Evolutionary conservation across 2,797 vertebrate genomes (phyloP).

Genomic region (Cyprinodon diabolis): DNA sequence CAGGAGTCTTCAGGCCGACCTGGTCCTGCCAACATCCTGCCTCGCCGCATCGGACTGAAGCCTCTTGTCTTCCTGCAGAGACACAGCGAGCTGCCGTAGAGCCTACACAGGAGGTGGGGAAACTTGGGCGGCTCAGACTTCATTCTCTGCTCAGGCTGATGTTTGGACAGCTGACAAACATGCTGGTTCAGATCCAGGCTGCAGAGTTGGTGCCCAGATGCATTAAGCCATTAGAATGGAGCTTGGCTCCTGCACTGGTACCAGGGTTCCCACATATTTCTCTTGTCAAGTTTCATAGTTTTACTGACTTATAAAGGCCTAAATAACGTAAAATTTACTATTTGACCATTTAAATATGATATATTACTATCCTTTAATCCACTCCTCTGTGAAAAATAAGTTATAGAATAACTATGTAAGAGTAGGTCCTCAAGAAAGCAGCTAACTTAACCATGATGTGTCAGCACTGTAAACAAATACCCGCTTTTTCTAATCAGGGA

Average conservation of each 20-base stretch:
- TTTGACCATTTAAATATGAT: too few relatives aligned
- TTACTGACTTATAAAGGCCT: neutral
- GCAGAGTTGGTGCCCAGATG: constrained; percentile 38
- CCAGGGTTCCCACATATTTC: neutral
- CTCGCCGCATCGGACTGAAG: constrained; percentile 57
- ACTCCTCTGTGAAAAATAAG: too few relatives aligned
- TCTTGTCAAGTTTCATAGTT: neutral
- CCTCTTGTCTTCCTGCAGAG: constrained; percentile 60
- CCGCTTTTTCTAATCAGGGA: too few relatives aligned
- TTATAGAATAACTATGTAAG: too few relatives aligned
- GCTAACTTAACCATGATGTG: too few relatives aligned
- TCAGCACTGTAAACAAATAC: too few relatives aligned
- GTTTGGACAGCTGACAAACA: constrained; percentile 47
- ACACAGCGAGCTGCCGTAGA: constrained; percentile 39
- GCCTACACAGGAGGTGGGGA: constrained; percentile 48
- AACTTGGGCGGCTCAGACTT: constrained; percentile 45
- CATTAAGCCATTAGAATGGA: constrained; percentile 51
- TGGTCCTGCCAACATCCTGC: constrained; percentile 39
- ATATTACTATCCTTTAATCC: too few relatives aligned
- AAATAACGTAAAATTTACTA: too few relatives aligned
- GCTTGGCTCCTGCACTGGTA: constrained; percentile 40
- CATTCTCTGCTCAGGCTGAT: constrained; percentile 44
- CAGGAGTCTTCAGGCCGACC: constrained; percentile 57
- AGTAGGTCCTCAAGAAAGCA: too few relatives aligned
- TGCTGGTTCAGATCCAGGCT: constrained; percentile 50